phyloP scores from a whole-genome alignment of 2,888 invertebrate species.

The Malacosoma neustria region DNA sequence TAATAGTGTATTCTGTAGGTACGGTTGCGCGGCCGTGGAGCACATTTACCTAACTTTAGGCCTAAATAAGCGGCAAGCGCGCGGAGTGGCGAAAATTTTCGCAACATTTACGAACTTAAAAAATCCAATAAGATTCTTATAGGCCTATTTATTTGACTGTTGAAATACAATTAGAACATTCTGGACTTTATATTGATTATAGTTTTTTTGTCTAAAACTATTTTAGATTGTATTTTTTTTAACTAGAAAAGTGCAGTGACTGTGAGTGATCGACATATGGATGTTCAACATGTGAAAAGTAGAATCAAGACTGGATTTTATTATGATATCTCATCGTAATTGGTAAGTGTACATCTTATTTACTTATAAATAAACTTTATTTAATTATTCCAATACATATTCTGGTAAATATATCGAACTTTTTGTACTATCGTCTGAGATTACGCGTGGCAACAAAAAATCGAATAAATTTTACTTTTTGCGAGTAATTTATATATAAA shows the following conservation, averaged over 20 bases:
- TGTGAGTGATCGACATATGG: conserved; percentile 20
- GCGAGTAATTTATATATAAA: no score
- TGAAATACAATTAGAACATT: conserved; percentile 21
- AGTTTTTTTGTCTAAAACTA: conserved; percentile 23
- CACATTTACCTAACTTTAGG: conserved; percentile 28
- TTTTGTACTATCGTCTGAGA: no score
- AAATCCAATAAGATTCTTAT: conserved; percentile 66
- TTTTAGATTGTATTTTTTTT: conserved; percentile 26
- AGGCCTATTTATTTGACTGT: conserved; percentile 57
- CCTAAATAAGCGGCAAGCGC: conserved; percentile 47
- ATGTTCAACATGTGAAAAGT: conserved; percentile 17
- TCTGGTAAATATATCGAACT: no score
- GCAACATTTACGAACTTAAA: conserved; percentile 36
- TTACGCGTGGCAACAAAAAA: no score
- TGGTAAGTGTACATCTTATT: no score
- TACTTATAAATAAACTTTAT: no score
- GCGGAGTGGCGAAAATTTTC: conserved; percentile 46
- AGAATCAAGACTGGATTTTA: conserved; percentile 26
- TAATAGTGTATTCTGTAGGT: conserved; percentile 16
- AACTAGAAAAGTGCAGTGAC: conserved; percentile 34
- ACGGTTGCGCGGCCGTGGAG: conserved; percentile 19
- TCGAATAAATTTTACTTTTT: no score
- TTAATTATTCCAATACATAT: no score
- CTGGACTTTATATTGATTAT: conserved; percentile 28
- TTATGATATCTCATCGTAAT: no score